A percentile compares a stretch with the other conserved stretches of the same genome.
Evolutionary conservation across 2,888 invertebrate genomes (phyloP).

Genomic region (Melanargia galathea): DNA sequence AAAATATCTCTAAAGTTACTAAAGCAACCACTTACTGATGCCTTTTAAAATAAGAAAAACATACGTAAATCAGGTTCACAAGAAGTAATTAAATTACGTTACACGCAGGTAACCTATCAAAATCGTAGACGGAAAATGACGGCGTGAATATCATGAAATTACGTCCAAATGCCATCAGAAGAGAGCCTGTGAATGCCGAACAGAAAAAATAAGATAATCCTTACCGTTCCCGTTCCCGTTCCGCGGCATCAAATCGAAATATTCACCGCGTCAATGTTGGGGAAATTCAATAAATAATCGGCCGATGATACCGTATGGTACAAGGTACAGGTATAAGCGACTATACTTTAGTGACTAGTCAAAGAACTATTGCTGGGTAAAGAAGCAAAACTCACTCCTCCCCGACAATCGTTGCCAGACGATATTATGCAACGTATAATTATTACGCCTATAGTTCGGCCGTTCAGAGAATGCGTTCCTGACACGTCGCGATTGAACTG

Average conservation of each 20-base stretch:
- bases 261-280: slow-evolving; percentile 32
- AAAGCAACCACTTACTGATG: too few species aligned
- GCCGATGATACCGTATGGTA: slow-evolving; percentile 29
- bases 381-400: too few species aligned
- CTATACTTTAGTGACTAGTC: background rate
- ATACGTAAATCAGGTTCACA: background rate
- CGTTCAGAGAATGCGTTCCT: too few species aligned
- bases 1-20: too few species aligned
- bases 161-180: slow-evolving; percentile 13
- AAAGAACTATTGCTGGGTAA: too few species aligned
- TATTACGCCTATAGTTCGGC: too few species aligned
- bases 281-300: slow-evolving; percentile 45
- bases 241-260: slow-evolving; percentile 37
- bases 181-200: slow-evolving; percentile 16
- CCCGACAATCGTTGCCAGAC: too few species aligned
- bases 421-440: too few species aligned
- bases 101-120: background rate
- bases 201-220: slow-evolving; percentile 40
- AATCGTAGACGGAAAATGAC: background rate
- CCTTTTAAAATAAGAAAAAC: too few species aligned
- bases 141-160: background rate
- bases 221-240: slow-evolving; percentile 16
- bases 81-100: background rate
- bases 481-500: too few species aligned
- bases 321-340: slow-evolving; percentile 17